A percentile compares a stretch with the other conserved stretches of the same genome.
These are phyloP conservation scores for Trididemnum clinides DNA, from an alignment of 23 tunicate genomes.

Conservation along the genomic window DNA sequence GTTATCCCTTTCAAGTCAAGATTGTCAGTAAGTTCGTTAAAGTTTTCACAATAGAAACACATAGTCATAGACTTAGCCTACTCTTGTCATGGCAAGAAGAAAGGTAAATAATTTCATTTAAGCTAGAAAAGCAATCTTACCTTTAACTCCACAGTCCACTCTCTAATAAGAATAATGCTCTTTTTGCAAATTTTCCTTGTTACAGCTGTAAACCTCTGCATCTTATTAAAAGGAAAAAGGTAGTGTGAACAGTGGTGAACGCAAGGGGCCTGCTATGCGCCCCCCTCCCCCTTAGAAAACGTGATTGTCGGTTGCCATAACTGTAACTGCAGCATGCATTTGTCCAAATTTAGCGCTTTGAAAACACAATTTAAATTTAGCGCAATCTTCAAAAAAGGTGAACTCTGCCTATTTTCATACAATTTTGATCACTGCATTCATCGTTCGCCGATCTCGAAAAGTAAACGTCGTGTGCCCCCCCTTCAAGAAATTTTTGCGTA, in stretches of 20 bases:
- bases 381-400: too few relatives aligned
- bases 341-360: too few relatives aligned
- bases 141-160: background rate
- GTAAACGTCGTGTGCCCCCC: too few relatives aligned
- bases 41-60: background rate
- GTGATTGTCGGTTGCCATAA: too few relatives aligned
- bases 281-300: too few relatives aligned
- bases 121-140: background rate
- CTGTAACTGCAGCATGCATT: too few relatives aligned
- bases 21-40: background rate
- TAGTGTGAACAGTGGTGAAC: background rate
- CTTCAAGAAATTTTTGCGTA: too few relatives aligned
- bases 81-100: background rate
- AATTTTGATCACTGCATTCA: too few relatives aligned
- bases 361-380: too few relatives aligned
- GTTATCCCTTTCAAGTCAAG: background rate
- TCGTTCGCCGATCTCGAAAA: too few relatives aligned
- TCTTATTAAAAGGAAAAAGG: background rate
- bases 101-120: background rate
- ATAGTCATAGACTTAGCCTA: background rate
- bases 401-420: too few relatives aligned
- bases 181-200: background rate
- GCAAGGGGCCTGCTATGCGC: too few relatives aligned
- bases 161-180: background rate
- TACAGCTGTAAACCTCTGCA: background rate